Base-by-base conservation (phyloP, 2,888 invertebrate species). In the Conops quadrifasciatus region DNA sequence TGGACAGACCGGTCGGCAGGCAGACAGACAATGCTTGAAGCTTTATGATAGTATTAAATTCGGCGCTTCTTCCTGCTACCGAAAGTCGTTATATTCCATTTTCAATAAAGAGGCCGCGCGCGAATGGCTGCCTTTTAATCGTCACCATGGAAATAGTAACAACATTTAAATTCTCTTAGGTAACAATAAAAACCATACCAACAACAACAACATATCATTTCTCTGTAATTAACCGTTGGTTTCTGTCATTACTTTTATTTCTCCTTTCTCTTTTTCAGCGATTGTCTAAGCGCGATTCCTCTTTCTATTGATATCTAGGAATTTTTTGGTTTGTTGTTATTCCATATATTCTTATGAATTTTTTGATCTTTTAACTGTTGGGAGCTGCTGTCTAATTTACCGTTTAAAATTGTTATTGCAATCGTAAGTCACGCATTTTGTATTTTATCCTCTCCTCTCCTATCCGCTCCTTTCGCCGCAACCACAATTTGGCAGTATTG, bases 321-420 rank as follows among this genome's bases (percentile, higher is more conserved):
- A 58, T 53, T 53, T 9, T 53, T 53, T 9, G 2, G 11, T 21
- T 53, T 53, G 24, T 21, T 53, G 11, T 53, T 11, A 21, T 58
- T 58, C 15, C 15, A 2, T 16, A 15, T 58, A 28, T 58, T 58
- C 16, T 58, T 58, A 16, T 13, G 15, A 28, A 24, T 26, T 19
- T 58, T 58, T 7, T 58, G 58, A 36, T 36, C 36, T 70, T 75
- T 56, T 64, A 66, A 68, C 71, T 72, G 71, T 73, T 71, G 71
- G 68, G 73, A 71, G 73, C 74, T 76, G 75, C 73, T 77, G 75
- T 74, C 76, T 77, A 77, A 77, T 77, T 76, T 77, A 77, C 74
- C 77, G 74, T 77, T 76, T 72, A 64, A 73, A 77, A 77, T 77
- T 75, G 75, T 76, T 77, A 76, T 76, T 76, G 75, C 77, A 75